A percentile compares a stretch with the other conserved stretches of the same genome.
These are phyloP conservation scores for Pyrgilauda ruficollis DNA, from an alignment of 2,113 vertebrate species.

Conservation along the genomic window DNA sequence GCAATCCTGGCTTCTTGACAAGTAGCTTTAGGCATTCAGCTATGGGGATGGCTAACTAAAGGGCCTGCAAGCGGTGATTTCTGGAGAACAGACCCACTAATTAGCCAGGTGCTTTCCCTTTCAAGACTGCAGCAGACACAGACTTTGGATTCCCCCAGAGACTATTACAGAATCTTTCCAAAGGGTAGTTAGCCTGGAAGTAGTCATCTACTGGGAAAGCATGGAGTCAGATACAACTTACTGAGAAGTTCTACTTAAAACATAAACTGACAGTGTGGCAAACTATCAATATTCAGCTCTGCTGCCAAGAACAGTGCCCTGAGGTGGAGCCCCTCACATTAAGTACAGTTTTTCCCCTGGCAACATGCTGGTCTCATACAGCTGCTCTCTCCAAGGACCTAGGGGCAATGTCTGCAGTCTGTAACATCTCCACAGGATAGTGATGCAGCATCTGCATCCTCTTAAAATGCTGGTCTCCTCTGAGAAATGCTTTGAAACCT, in stretches of 20 bases:
- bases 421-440: neutral
- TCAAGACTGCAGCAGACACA: neutral
- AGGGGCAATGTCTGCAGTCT: neutral
- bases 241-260: neutral
- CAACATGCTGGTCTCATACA: neutral
- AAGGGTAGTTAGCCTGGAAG: neutral
- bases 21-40: neutral
- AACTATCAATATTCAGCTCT: neutral
- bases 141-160: neutral
- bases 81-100: neutral
- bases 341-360: neutral
- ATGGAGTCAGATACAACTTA: neutral
- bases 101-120: neutral
- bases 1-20: neutral
- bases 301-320: neutral
- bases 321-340: neutral
- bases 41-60: rapidly evolving
- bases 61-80: rapidly evolving
- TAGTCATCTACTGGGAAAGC: neutral
- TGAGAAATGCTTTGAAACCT: neutral
- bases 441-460: neutral
- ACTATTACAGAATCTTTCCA: rapidly evolving
- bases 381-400: neutral
- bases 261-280: neutral
- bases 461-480: neutral